Evolutionary conservation across 2,888 invertebrate species (phyloP).

Genomic region (Aricia artaxerxes): DNA sequence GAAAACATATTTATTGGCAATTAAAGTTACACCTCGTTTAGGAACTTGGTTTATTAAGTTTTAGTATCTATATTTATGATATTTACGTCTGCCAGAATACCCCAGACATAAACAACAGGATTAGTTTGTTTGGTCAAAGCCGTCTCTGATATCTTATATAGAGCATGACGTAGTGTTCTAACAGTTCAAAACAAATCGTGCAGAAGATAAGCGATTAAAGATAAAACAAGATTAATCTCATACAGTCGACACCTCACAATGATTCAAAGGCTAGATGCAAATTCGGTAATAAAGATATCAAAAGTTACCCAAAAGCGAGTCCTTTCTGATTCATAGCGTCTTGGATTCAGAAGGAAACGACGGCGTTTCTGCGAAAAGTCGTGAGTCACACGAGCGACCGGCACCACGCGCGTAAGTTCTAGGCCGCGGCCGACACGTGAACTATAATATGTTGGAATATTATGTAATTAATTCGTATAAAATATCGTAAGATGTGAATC

Average conservation of each 20-base stretch:
- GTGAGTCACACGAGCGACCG: constrained; percentile 47
- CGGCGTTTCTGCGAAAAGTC: constrained; percentile 62
- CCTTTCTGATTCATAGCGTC: constrained; percentile 46
- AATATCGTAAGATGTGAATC: not conserved
- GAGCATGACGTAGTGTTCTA: not conserved
- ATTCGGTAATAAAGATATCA: constrained; percentile 12
- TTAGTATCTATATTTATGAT: not conserved
- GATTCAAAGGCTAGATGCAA: not conserved
- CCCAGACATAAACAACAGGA: not conserved
- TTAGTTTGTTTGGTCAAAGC: constrained; percentile 6
- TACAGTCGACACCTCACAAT: not conserved
- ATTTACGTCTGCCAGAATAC: not conserved
- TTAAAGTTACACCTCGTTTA: not conserved
- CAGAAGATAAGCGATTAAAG: not conserved
- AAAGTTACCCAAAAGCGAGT: constrained; percentile 32
- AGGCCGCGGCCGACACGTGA: constrained; percentile 9
- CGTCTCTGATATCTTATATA: not conserved
- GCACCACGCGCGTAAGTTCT: constrained; percentile 41
- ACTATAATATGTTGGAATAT: not conserved
- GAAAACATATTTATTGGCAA: not conserved
- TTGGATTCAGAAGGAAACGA: constrained; percentile 59
- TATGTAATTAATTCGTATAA: constrained; percentile 21
- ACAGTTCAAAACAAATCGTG: not conserved
- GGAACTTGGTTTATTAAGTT: not conserved
- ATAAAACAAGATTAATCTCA: not conserved